Percentiles rank a stretch among this genome's conserved stretches.
phyloP scores from a whole-genome alignment of 2,888 invertebrate species.

The Thelaira solivaga region DNA sequence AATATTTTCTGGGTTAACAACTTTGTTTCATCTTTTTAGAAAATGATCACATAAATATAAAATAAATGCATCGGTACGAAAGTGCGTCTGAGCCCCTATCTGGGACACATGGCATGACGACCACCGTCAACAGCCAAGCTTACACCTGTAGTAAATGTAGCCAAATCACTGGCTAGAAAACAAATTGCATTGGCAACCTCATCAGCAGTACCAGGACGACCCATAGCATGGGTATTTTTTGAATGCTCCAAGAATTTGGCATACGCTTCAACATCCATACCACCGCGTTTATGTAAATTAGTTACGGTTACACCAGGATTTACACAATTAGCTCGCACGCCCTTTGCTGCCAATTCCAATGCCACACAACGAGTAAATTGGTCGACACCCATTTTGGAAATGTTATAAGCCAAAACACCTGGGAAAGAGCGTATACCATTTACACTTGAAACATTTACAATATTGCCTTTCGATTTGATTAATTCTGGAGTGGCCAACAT shows the following conservation, averaged over 20 bases:
- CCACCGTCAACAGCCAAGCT: constrained; percentile 84
- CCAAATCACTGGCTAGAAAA: constrained; percentile 89
- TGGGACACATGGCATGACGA: constrained; percentile 82
- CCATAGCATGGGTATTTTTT: constrained; percentile 91
- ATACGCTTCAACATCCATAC: constrained; percentile 88
- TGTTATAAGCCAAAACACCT: constrained; percentile 91
- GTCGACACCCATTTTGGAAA: constrained; percentile 95
- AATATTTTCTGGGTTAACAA: background rate
- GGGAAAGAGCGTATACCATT: constrained; percentile 92
- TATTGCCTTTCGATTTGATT: constrained; percentile 86
- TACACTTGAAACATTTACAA: constrained; percentile 96
- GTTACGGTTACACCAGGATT: constrained; percentile 96
- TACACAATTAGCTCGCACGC: constrained; percentile 91
- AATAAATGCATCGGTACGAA: constrained; percentile 34
- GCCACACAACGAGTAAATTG: constrained; percentile 95
- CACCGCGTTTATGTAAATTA: constrained; percentile 87
- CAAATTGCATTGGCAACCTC: constrained; percentile 93
- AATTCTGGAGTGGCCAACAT: constrained; percentile 91
- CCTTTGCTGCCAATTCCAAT: constrained; percentile 86
- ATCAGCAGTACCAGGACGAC: constrained; percentile 87
- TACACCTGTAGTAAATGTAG: constrained; percentile 85
- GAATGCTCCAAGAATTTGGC: constrained; percentile 87
- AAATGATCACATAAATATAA: background rate
- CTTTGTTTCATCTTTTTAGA: background rate
- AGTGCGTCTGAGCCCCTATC: constrained; percentile 74